Base-by-base conservation (phyloP, 2,113 vertebrate species). In the Synchiropus splendidus region DNA sequence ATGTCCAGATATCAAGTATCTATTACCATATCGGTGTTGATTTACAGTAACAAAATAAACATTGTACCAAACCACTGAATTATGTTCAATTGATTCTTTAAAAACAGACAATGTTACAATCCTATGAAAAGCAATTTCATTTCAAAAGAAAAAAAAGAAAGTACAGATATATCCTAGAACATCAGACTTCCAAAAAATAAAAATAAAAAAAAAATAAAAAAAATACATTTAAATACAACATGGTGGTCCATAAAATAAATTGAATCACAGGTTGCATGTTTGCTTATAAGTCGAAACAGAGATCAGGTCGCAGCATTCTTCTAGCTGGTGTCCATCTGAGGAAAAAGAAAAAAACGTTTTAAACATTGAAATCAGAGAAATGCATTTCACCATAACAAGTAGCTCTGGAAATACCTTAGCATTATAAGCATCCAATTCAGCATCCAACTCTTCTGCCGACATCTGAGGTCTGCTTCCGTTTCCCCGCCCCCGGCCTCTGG, bases 361-460 rank as follows among this genome's bases (percentile, higher is more conserved):
- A 6, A 16, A 8, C n/a, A 6, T 31, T 21, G 2, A 45, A 12
- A 15, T 3, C 11, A 16, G 9, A 39, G 16, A 6, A 3, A 12
- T 10, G 11, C 0, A 9, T 10, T 30, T 27, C 2, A 18, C 4
- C 4, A 3, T 2, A 32, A n/a, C 0, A 3, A 16, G 12, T 0
- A 2, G n/a, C n/a, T 0, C 0, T n/a, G 11, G 12, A 6, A 78
- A 66, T 40, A 99, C 95, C 74, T 91, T 87, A 4, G 95, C 91
- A 48, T 98, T 99, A 46, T 99, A 99, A 41, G 90, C 95, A 49
- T 99, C 95, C 84, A 99, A 78, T 81, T 99, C 94, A 65, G 95
- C 95, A n/a, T 99, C 95, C 61, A 99, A 54, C 58, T 99, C 95
- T 61, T 98, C 92, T 31, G 95, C 95, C 1, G 95, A 94, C 6